These are phyloP conservation scores for Ptilodon capucinus DNA, from an alignment of 2,888 invertebrate species.

Conservation along the genomic window DNA sequence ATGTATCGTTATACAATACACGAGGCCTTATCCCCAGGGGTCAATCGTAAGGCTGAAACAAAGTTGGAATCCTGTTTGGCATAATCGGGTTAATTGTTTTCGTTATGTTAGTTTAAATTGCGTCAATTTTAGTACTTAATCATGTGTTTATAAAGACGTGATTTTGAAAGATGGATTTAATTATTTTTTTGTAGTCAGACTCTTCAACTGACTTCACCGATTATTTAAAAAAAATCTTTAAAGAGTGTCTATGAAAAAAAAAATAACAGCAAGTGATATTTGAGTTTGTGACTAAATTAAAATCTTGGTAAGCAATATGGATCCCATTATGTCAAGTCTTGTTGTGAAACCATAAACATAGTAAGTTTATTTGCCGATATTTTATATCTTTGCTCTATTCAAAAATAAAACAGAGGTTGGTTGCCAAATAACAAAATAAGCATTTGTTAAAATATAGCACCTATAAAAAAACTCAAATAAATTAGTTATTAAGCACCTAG, in stretches of 20 bases:
- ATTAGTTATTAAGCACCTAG: neutral
- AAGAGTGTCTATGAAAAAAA: no score
- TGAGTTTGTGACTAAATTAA: no score
- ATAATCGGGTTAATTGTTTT: neutral
- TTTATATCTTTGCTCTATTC: neutral
- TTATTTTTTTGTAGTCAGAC: no score
- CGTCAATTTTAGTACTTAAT: no score
- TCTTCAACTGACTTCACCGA: no score
- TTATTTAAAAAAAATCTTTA: no score
- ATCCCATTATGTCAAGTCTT: neutral
- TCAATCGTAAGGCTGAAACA: neutral
- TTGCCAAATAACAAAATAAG: neutral
- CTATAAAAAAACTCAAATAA: neutral
- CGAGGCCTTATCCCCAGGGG: neutral
- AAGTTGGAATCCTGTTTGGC: neutral
- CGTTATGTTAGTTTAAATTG: neutral
- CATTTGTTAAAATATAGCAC: neutral
- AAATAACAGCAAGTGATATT: no score
- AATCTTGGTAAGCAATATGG: no score
- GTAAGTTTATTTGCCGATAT: neutral
- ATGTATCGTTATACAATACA: neutral
- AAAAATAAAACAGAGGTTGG: neutral
- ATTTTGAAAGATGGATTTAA: no score
- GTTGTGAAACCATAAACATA: neutral
- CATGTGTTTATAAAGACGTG: no score